Percentiles rank a stretch among this genome's conserved stretches.
Conservation (phyloP, 2,797 vertebrate species). For the Cyclopterus lumpus region DNA sequence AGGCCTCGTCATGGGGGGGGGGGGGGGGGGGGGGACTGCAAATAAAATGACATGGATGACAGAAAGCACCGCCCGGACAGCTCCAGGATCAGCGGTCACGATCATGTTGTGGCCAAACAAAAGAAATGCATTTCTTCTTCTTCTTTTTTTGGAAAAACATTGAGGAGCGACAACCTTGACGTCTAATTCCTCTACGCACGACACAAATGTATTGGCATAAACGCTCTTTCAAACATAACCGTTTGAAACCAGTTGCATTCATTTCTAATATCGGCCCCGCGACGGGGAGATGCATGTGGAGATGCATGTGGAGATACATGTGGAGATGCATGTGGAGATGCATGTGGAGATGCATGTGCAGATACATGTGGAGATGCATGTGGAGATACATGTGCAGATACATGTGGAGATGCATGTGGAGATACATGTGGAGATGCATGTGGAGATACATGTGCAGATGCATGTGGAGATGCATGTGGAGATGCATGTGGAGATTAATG, state of each 20-base stretch:
- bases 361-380: background rate
- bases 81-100: background rate
- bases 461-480: too few relatives aligned
- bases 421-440: too few relatives aligned
- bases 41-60: background rate
- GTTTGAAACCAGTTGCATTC: background rate
- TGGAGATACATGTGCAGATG: too few relatives aligned
- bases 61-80: background rate
- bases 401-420: too few relatives aligned
- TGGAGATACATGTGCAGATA: too few relatives aligned
- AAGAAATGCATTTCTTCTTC: background rate
- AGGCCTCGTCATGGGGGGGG: background rate
- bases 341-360: too few relatives aligned
- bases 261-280: constrained; percentile 8
- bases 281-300: background rate
- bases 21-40: too few relatives aligned
- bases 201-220: background rate
- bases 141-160: background rate
- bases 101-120: background rate
- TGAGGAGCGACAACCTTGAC: background rate
- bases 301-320: too few relatives aligned
- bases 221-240: background rate
- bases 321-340: too few relatives aligned
- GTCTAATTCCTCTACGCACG: background rate
- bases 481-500: too few relatives aligned